Conservation (phyloP, 1,140 invertebrate species). For the Melanaphis sacchari region DNA sequence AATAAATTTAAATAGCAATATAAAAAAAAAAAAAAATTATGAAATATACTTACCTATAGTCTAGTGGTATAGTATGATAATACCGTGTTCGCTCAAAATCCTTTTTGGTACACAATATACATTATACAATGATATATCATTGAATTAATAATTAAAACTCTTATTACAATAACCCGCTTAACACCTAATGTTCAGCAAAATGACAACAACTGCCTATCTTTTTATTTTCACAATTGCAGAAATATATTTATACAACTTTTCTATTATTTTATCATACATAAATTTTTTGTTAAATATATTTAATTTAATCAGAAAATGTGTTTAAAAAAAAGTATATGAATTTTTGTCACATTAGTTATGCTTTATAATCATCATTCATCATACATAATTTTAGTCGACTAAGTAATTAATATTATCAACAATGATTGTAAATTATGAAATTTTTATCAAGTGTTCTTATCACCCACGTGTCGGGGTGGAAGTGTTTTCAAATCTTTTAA, state of each 20-base stretch:
- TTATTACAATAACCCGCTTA: too few species aligned
- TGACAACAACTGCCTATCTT: too few species aligned
- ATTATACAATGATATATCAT: too few species aligned
- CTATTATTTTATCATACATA: background rate
- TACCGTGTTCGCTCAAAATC: too few species aligned
- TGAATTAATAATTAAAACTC: too few species aligned
- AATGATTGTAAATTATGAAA: background rate
- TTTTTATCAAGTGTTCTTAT: constrained; percentile 50
- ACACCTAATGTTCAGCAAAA: too few species aligned
- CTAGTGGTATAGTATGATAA: too few species aligned
- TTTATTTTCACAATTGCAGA: background rate
- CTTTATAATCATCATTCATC: background rate
- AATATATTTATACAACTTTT: background rate
- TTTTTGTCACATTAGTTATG: background rate
- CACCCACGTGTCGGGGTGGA: constrained; percentile 30
- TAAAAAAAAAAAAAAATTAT: too few species aligned
- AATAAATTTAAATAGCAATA: too few species aligned
- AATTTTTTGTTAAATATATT: background rate
- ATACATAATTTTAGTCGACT: background rate
- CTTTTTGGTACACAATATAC: too few species aligned
- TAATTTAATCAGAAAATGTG: background rate
- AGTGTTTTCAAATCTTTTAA: constrained; percentile 51
- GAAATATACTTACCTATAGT: too few species aligned
- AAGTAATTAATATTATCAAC: background rate
- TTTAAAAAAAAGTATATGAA: background rate